Conservation (phyloP, 2,113 vertebrate species). For the Pelvicachromis taeniatus region DNA sequence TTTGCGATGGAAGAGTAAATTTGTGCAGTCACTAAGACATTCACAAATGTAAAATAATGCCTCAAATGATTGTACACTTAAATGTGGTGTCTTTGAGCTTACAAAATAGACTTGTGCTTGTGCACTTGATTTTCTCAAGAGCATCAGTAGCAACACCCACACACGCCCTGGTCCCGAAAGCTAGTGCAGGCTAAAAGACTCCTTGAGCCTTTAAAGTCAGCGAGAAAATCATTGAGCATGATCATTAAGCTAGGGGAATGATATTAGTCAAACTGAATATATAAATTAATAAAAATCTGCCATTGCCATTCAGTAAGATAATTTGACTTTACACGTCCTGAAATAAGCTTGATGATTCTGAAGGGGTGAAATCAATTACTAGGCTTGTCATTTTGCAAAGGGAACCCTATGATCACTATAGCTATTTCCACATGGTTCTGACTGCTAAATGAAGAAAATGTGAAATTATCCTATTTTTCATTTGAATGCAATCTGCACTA, state of each 20-base stretch:
- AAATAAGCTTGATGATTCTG: conserved; percentile 15
- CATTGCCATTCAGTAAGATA: neutral
- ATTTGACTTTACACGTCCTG: conserved; percentile 11
- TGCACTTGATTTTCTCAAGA: neutral
- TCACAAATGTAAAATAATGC: neutral
- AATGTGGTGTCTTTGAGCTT: neutral
- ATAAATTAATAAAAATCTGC: neutral
- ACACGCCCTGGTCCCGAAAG: neutral
- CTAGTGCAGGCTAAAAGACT: neutral
- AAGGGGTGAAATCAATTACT: conserved; percentile 31
- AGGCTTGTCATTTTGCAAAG: conserved; percentile 21
- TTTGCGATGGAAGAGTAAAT: neutral
- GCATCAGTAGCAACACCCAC: neutral
- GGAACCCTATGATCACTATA: conserved; percentile 41
- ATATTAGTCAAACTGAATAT: neutral
- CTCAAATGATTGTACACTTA: neutral
- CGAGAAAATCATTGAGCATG: neutral
- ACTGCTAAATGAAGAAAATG: conserved; percentile 36
- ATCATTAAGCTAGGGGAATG: neutral
- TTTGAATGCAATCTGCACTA: conserved; percentile 11
- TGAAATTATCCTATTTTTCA: conserved; percentile 48
- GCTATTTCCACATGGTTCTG: conserved; percentile 28
- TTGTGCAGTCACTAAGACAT: neutral
- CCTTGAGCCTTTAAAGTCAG: neutral
- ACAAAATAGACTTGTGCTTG: neutral